These are phyloP conservation scores for Hyla sarda DNA, from an alignment of 2,113 vertebrate species.

Conservation along the genomic window DNA sequence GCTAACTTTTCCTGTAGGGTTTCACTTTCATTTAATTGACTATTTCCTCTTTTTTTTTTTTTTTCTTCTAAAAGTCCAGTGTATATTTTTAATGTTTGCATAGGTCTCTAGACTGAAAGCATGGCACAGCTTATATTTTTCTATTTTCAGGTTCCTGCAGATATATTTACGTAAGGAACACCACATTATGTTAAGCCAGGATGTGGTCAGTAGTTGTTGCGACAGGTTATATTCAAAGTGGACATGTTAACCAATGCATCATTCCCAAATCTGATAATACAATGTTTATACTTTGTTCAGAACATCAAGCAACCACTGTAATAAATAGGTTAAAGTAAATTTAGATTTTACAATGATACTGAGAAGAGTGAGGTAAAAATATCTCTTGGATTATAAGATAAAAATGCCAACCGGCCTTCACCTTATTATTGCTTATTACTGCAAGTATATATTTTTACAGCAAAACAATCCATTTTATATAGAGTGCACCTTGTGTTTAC, in stretches of 20 bases:
- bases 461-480: too few relatives aligned
- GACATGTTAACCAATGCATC: constrained; percentile 26
- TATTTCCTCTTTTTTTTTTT: too few relatives aligned
- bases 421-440: too few relatives aligned
- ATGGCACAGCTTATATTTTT: constrained; percentile 29
- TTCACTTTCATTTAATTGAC: background rate
- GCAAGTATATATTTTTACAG: too few relatives aligned
- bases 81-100: constrained; percentile 10
- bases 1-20: background rate
- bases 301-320: constrained; percentile 15
- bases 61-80: background rate
- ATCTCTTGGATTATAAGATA: background rate
- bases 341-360: constrained; percentile 14
- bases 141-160: constrained; percentile 30
- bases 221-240: constrained; percentile 55
- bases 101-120: background rate
- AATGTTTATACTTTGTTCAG: constrained; percentile 35
- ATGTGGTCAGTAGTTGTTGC: constrained; percentile 50
- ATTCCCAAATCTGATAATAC: constrained; percentile 51
- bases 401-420: background rate
- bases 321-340: constrained; percentile 33
- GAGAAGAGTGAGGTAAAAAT: constrained; percentile 4
- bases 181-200: constrained; percentile 58
- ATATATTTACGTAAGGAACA: constrained; percentile 58
- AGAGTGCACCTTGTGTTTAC: too few relatives aligned